phyloP scores from a whole-genome alignment of 1,140 invertebrate species.

The Drosophila baimaii region DNA sequence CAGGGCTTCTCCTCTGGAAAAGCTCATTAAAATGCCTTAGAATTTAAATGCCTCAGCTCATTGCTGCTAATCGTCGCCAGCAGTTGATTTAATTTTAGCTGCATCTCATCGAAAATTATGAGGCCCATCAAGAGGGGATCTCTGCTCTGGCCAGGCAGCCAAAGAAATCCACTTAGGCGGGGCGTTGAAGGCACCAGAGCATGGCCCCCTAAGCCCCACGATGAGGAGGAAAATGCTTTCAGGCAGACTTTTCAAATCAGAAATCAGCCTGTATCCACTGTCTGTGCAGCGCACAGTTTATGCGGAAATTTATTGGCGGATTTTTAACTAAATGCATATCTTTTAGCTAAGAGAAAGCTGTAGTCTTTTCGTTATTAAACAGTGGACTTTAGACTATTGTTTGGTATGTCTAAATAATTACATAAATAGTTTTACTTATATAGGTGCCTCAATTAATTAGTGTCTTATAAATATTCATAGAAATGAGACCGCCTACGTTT shows the following conservation, averaged over 20 bases:
- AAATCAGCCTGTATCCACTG: conserved; percentile 14
- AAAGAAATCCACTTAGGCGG: conserved; percentile 61
- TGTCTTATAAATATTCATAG: too few species aligned
- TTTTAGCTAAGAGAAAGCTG: too few species aligned
- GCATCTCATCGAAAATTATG: conserved; percentile 63
- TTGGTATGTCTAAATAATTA: too few species aligned
- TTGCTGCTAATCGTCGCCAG: conserved; percentile 72
- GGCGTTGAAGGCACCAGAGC: conserved; percentile 63
- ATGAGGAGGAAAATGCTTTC: conserved; percentile 31
- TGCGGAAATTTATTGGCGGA: conserved; percentile 15
- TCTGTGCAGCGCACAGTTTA: conserved; percentile 5
- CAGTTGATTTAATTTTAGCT: conserved; percentile 75
- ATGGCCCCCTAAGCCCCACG: conserved; percentile 33
- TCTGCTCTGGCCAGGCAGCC: background rate
- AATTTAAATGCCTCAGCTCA: conserved; percentile 72
- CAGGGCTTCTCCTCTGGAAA: conserved; percentile 31
- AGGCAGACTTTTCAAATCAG: conserved; percentile 6
- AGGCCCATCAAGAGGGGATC: conserved; percentile 44
- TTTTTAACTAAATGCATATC: background rate
- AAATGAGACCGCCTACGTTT: background rate
- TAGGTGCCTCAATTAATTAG: too few species aligned
- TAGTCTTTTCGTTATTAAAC: too few species aligned
- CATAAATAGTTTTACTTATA: too few species aligned
- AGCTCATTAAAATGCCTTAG: conserved; percentile 56
- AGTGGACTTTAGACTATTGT: too few species aligned